Conservation (phyloP, 2,113 vertebrate genomes). For the Syrmaticus mikado region DNA sequence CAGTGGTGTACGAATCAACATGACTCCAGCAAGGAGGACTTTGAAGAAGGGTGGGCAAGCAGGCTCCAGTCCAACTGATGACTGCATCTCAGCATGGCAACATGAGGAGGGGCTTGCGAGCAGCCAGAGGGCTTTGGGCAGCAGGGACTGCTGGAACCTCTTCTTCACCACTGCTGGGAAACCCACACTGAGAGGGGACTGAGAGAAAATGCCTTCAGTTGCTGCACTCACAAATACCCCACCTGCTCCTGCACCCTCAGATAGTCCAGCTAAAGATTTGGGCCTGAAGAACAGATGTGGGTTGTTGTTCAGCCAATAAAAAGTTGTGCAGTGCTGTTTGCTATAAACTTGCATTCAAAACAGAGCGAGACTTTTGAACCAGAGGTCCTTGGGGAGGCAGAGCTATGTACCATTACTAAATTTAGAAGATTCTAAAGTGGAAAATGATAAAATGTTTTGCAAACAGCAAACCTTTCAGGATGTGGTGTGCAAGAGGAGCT, state of each 20-base stretch:
- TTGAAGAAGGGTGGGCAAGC: neutral
- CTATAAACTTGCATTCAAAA: slow-evolving; percentile 47
- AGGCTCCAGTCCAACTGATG: neutral
- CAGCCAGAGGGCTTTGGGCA: neutral
- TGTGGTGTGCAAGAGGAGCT: neutral
- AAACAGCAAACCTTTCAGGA: slow-evolving; percentile 47
- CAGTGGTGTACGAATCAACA: neutral
- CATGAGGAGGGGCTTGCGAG: neutral
- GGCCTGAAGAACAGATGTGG: neutral
- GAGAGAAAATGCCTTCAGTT: neutral
- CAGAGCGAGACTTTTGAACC: slow-evolving; percentile 64
- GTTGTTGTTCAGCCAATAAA: neutral
- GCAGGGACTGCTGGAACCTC: neutral
- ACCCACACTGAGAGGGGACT: neutral
- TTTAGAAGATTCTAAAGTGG: slow-evolving; percentile 49
- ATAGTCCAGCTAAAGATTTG: neutral
- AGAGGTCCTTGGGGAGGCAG: neutral
- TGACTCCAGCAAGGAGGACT: neutral
- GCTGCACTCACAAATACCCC: rapidly evolving
- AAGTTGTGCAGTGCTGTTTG: neutral
- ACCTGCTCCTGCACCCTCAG: neutral
- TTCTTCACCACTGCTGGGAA: neutral
- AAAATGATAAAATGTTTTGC: slow-evolving; percentile 58
- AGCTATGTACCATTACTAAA: slow-evolving; percentile 61
- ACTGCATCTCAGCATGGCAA: neutral